These are phyloP conservation scores for Puntigrus tetrazona DNA, from an alignment of 2,113 vertebrate genomes.

Conservation along the genomic window DNA sequence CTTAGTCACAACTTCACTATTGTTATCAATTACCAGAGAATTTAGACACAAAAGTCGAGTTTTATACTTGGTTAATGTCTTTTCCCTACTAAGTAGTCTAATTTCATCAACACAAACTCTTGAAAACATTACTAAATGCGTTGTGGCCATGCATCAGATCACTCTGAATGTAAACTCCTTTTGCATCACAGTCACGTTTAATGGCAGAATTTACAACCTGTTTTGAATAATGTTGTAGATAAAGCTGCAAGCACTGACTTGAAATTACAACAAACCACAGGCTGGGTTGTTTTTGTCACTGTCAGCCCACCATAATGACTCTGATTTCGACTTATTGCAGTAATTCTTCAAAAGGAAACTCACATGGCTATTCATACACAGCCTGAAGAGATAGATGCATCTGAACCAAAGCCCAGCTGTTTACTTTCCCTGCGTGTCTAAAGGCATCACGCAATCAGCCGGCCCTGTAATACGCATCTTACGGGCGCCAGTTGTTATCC, in stretches of 20 bases:
- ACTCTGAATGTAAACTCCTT: not conserved
- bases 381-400: slow-evolving; percentile 16
- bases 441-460: not conserved
- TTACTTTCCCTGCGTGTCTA: not conserved
- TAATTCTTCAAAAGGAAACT: slow-evolving; percentile 24
- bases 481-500: not conserved
- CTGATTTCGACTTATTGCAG: not conserved
- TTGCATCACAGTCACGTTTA: not conserved
- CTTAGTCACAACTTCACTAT: not conserved
- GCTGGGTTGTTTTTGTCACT: not conserved
- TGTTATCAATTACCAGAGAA: not conserved
- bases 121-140: not conserved
- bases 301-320: not conserved
- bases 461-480: not conserved
- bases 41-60: not conserved
- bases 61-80: not conserved
- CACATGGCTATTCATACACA: slow-evolving; percentile 27
- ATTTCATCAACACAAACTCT: not conserved
- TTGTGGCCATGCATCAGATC: not conserved
- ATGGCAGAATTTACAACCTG: not conserved
- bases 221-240: slow-evolving; percentile 25
- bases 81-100: not conserved
- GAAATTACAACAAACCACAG: slow-evolving; percentile 10
- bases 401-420: slow-evolving; percentile 15
- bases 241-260: slow-evolving; percentile 2